phyloP scores from a whole-genome alignment of 2,113 vertebrate species.

The Ctenodactylus gundi region DNA sequence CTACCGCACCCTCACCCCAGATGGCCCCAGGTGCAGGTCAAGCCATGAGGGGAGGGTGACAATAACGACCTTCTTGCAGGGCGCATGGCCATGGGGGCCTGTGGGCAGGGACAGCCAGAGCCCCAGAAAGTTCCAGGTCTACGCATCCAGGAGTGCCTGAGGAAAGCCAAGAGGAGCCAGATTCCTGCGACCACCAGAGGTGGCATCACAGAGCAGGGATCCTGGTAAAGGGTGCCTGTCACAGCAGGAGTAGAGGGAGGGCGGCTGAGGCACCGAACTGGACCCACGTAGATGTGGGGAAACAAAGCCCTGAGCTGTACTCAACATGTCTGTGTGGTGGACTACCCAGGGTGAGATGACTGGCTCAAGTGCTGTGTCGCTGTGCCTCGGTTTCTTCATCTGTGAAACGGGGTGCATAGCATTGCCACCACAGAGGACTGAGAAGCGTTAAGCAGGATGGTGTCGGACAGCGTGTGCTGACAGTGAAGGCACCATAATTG shows the following conservation, averaged over 20 bases:
- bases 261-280: no score
- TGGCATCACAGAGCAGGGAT: neutral
- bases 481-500: no score
- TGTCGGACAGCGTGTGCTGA: neutral
- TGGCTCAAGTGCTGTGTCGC: no score
- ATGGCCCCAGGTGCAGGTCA: neutral
- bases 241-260: neutral
- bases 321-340: no score
- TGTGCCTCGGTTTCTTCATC: no score
- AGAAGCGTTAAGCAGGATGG: neutral
- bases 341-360: no score
- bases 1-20: no score
- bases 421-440: neutral
- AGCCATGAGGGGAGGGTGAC: rapidly evolving
- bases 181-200: neutral
- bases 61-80: no score
- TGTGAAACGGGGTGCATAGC: no score
- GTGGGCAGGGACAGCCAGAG: neutral
- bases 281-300: neutral
- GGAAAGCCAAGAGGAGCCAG: no score
- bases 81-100: rapidly evolving
- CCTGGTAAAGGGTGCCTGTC: neutral
- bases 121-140: neutral
- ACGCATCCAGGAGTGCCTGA: neutral
- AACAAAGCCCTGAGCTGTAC: no score